phyloP scores from a whole-genome alignment of 1,140 invertebrate genomes.

The Chironomus tepperi region DNA sequence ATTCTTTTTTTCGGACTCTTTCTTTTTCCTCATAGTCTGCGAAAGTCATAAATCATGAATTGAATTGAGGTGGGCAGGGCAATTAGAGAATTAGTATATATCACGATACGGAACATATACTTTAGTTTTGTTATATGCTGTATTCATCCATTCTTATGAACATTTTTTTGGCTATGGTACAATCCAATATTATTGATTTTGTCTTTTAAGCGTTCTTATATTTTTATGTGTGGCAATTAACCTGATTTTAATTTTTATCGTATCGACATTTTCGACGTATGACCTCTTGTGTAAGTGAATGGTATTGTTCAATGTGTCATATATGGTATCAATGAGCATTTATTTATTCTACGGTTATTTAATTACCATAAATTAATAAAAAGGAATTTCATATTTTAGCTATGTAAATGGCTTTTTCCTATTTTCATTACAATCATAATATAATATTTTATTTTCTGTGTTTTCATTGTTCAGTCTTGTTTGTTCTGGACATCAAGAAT shows the following conservation, averaged over 20 bases:
- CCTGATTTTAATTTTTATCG: background rate
- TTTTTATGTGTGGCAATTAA: background rate
- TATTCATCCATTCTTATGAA: too few species aligned
- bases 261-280: background rate
- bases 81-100: background rate
- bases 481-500: too few species aligned
- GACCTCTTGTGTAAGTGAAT: too few species aligned
- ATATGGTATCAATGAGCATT: background rate
- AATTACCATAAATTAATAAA: conserved; percentile 10
- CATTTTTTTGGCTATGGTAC: background rate
- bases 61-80: background rate
- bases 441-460: background rate
- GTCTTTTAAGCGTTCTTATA: background rate
- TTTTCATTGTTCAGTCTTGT: too few species aligned
- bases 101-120: background rate
- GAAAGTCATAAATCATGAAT: conserved; percentile 9
- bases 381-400: background rate
- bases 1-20: too few species aligned
- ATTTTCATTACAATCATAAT: background rate
- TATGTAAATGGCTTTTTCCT: conserved; percentile 1
- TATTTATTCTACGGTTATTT: background rate
- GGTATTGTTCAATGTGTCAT: too few species aligned
- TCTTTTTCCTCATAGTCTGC: too few species aligned
- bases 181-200: background rate
- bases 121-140: too few species aligned